phyloP scores from a whole-genome alignment of 2,888 invertebrate species.

The Caradrina kadenii region DNA sequence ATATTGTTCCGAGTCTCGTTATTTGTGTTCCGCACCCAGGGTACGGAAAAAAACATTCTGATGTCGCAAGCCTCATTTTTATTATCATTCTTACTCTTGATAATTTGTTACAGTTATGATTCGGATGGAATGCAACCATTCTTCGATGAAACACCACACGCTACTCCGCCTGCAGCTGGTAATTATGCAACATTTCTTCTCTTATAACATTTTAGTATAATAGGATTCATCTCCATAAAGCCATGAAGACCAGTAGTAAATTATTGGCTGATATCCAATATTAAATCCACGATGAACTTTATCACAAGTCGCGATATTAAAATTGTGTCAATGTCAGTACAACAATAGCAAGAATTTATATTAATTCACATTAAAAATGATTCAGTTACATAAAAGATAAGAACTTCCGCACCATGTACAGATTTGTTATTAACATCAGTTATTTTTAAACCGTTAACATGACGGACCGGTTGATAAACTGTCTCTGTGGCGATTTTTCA shows the following conservation, averaged over 20 bases:
- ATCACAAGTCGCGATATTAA: constrained; percentile 26
- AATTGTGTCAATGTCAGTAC: constrained; percentile 58
- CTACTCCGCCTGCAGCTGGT: constrained; percentile 88
- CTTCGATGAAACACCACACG: constrained; percentile 88
- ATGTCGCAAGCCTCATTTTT: too few species aligned
- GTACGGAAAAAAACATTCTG: too few species aligned
- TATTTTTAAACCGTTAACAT: constrained; percentile 68
- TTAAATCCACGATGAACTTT: background rate
- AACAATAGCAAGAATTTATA: constrained; percentile 38
- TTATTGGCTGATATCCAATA: too few species aligned
- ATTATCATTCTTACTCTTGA: background rate
- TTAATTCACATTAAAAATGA: constrained; percentile 50
- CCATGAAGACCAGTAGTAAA: too few species aligned
- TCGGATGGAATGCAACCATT: constrained; percentile 89
- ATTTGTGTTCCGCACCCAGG: too few species aligned
- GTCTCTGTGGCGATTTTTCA: constrained; percentile 73
- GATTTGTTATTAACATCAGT: constrained; percentile 69
- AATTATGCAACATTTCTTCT: constrained; percentile 50
- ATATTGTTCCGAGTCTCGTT: too few species aligned
- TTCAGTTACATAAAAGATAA: constrained; percentile 77
- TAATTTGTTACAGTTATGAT: constrained; percentile 80
- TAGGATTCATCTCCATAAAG: too few species aligned
- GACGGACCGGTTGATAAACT: constrained; percentile 74
- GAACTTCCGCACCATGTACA: constrained; percentile 74
- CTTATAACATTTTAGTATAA: too few species aligned